Percentiles rank a stretch among this genome's conserved stretches.
These are phyloP conservation scores for Oostethus manadensis DNA, from an alignment of 2,113 vertebrate species.

Conservation along the genomic window DNA sequence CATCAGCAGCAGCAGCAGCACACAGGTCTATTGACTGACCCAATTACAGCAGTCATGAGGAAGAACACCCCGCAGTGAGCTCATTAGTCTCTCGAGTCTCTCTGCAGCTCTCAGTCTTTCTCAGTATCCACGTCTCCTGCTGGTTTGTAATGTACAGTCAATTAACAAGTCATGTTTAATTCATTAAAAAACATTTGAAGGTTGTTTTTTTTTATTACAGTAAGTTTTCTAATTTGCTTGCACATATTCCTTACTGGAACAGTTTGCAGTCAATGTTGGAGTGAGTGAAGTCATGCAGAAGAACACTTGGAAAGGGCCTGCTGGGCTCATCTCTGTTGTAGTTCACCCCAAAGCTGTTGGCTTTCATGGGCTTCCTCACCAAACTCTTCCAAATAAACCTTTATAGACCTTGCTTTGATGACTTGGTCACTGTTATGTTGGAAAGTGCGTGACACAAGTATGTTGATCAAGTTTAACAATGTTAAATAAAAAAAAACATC, in stretches of 20 bases:
- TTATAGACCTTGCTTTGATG: no score
- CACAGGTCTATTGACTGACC: conserved; percentile 52
- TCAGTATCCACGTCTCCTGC: conserved; percentile 34
- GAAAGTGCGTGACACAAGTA: no score
- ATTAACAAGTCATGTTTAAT: conserved; percentile 49
- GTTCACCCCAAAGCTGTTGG: no score
- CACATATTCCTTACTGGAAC: background rate
- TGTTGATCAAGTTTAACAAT: no score
- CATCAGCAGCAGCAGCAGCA: conserved; percentile 20
- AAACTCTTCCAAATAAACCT: no score
- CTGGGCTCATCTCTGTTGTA: no score
- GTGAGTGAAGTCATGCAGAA: no score
- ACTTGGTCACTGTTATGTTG: no score
- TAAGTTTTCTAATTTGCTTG: background rate
- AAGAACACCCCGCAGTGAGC: conserved; percentile 46
- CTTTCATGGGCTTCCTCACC: no score
- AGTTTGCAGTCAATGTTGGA: no score
- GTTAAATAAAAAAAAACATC: no score
- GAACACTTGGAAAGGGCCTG: no score
- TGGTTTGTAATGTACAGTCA: conserved; percentile 47
- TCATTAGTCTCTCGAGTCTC: conserved; percentile 55
- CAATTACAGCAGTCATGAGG: conserved; percentile 53
- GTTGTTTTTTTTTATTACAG: background rate
- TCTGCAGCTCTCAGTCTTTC: conserved; percentile 30
- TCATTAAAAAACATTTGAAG: conserved; percentile 34